Percentiles rank a stretch among this genome's conserved stretches.
phyloP scores from a whole-genome alignment of 2,797 vertebrate genomes.

The Labeo calbasu region DNA sequence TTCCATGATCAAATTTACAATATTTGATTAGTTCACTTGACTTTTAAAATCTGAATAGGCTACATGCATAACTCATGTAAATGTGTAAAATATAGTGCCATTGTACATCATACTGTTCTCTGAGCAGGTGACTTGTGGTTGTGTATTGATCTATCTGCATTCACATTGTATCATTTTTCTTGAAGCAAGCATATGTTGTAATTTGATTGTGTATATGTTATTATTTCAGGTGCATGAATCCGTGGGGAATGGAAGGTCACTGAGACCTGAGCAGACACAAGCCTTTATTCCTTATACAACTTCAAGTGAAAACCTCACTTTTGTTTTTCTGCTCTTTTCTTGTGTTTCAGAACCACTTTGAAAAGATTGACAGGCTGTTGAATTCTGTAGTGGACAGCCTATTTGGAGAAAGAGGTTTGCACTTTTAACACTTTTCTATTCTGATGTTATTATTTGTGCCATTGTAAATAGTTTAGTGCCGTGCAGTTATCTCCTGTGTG shows the following conservation, averaged over 20 bases:
- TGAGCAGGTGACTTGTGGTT: neutral
- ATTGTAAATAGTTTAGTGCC: neutral
- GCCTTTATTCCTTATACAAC: neutral
- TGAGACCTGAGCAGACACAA: conserved; percentile 7
- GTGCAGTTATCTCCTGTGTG: neutral
- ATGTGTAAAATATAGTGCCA: neutral
- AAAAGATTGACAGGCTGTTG: conserved; percentile 10
- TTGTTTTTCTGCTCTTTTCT: conserved; percentile 7
- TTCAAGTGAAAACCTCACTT: neutral
- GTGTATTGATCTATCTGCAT: conserved; percentile 15
- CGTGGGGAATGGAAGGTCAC: conserved; percentile 10
- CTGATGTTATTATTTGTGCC: neutral
- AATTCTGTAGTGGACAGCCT: conserved; percentile 32
- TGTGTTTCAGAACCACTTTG: conserved; percentile 31
- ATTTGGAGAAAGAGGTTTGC: conserved; percentile 48
- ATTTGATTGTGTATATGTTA: conserved; percentile 36
- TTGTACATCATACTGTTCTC: neutral
- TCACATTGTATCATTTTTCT: conserved; percentile 18
- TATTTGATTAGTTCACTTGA: neutral
- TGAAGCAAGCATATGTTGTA: conserved; percentile 34
- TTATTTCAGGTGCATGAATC: neutral
- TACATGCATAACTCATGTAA: neutral
- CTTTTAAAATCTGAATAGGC: neutral
- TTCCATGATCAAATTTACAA: neutral
- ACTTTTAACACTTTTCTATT: neutral